Evolutionary conservation across 2,797 vertebrate species (phyloP).

Genomic region (Siniperca scherzeri): DNA sequence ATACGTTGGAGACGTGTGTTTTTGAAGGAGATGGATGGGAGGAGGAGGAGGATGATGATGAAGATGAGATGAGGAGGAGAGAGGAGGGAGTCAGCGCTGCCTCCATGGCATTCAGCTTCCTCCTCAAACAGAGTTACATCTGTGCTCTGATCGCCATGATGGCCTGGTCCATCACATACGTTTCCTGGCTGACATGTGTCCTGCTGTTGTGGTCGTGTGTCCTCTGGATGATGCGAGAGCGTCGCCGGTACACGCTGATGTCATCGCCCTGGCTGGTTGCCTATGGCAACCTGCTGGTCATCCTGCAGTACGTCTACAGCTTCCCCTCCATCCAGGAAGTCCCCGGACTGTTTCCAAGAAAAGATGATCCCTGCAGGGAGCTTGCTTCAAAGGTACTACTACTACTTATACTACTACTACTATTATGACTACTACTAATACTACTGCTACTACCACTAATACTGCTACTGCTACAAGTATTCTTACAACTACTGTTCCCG

Average conservation of each 20-base stretch:
- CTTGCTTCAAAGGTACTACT: conserved; percentile 91
- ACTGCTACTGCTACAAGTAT: not conserved
- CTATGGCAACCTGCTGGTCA: conserved; percentile 91
- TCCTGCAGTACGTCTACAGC: conserved; percentile 95
- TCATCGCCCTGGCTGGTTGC: conserved; percentile 95
- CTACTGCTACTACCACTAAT: not conserved
- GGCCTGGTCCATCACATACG: conserved; percentile 97
- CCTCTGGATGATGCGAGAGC: conserved; percentile 95
- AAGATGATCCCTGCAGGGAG: conserved; percentile 87
- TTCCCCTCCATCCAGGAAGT: conserved; percentile 88
- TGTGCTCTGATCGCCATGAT: conserved; percentile 96
- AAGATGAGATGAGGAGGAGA: conserved; percentile 65
- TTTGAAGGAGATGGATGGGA: conserved; percentile 80
- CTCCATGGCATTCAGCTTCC: conserved; percentile 90
- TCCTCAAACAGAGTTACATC: conserved; percentile 97
- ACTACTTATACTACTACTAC: not conserved
- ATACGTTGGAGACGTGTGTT: conserved; percentile 73
- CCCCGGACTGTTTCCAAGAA: conserved; percentile 90
- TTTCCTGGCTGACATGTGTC: conserved; percentile 96
- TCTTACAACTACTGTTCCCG: conserved; percentile 73
- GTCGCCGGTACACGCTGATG: conserved; percentile 93
- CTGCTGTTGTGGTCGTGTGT: conserved; percentile 95
- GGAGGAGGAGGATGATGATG: conserved; percentile 73
- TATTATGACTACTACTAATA: not conserved
- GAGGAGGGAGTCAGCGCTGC: conserved; percentile 83